Conservation (phyloP, 2,113 vertebrate species). For the Aspiorhynchus laticeps region DNA sequence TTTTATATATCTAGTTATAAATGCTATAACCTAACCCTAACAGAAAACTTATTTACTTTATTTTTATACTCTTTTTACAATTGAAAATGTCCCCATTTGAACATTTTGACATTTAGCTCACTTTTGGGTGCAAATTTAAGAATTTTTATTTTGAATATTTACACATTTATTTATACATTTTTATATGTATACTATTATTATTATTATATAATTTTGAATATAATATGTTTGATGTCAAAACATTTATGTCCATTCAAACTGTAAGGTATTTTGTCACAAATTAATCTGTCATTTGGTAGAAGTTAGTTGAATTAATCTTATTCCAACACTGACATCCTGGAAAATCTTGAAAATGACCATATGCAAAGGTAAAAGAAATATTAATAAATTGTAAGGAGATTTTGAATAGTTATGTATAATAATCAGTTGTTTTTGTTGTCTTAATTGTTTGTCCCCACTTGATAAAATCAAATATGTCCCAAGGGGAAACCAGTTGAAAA, state of each 20-base stretch:
- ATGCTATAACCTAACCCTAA: not conserved
- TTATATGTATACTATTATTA: too few relatives aligned
- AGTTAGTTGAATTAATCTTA: not conserved
- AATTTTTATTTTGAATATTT: too few relatives aligned
- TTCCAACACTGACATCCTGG: not conserved
- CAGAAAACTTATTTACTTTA: not conserved
- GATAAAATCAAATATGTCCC: not conserved
- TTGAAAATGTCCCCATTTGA: not conserved
- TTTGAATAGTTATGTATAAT: not conserved
- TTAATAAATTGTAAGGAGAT: not conserved
- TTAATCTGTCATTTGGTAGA: too few relatives aligned
- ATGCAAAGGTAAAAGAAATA: not conserved
- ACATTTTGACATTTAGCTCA: not conserved
- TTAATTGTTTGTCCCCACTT: not conserved
- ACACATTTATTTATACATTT: too few relatives aligned
- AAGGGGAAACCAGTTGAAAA: not conserved
- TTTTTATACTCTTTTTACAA: not conserved
- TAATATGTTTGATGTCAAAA: not conserved
- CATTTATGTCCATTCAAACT: too few relatives aligned
- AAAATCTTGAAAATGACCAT: not conserved
- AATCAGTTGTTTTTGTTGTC: not conserved
- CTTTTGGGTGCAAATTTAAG: not conserved
- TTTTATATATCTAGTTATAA: not conserved
- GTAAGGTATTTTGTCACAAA: too few relatives aligned
- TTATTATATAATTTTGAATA: not conserved